These are phyloP conservation scores for Mystacides longicornis DNA, from an alignment of 2,888 invertebrate species.

Conservation along the genomic window DNA sequence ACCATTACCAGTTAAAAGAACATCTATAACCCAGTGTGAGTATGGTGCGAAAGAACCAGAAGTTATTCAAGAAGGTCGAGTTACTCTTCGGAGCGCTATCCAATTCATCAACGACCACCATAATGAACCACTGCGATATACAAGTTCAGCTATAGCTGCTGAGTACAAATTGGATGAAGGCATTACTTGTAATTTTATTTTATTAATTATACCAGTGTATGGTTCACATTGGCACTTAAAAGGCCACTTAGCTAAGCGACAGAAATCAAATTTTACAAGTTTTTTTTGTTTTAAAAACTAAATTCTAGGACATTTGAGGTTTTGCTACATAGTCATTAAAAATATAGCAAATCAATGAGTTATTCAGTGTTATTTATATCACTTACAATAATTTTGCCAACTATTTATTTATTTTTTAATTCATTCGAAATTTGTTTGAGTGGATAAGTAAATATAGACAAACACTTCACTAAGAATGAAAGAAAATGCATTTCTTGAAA, in stretches of 20 bases:
- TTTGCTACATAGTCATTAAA: too few relatives aligned
- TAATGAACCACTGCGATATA: slow-evolving; percentile 44
- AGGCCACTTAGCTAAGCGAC: too few relatives aligned
- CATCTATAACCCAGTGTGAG: slow-evolving; percentile 39
- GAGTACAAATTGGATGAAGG: slow-evolving; percentile 51
- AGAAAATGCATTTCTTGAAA: too few relatives aligned
- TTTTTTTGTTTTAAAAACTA: neutral
- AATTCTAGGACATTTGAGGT: too few relatives aligned
- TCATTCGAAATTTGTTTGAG: too few relatives aligned
- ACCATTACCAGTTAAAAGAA: slow-evolving; percentile 28
- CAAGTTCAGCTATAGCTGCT: slow-evolving; percentile 44
- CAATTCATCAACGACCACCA: slow-evolving; percentile 53
- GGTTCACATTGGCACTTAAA: neutral
- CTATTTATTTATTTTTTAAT: too few relatives aligned
- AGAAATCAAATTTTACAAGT: too few relatives aligned
- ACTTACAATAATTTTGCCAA: too few relatives aligned
- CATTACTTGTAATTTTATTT: slow-evolving; percentile 39
- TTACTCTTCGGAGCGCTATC: slow-evolving; percentile 50
- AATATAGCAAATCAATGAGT: too few relatives aligned
- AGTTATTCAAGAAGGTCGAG: slow-evolving; percentile 46
- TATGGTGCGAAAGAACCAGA: slow-evolving; percentile 54
- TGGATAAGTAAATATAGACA: too few relatives aligned
- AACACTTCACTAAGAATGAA: too few relatives aligned
- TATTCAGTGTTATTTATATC: too few relatives aligned
- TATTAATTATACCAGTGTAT: neutral